A percentile compares a stretch with the other conserved stretches of the same genome.
phyloP scores from a whole-genome alignment of 92 coral and sea anemone genomes.

The Phenganax subtilis region DNA sequence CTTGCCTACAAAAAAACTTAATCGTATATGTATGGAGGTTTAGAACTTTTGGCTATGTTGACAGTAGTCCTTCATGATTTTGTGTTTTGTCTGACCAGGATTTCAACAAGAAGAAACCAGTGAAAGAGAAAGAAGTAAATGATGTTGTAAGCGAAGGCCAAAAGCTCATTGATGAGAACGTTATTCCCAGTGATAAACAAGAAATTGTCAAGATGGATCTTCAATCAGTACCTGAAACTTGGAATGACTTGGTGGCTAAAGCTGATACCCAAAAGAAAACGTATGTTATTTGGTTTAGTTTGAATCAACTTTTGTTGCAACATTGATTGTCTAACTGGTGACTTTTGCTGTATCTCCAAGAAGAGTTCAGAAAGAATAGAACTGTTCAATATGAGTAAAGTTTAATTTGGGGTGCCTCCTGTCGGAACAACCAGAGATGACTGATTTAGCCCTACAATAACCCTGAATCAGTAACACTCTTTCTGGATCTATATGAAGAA shows the following conservation, averaged over 20 bases:
- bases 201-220: constrained; percentile 31
- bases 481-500: not conserved
- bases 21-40: too few relatives aligned
- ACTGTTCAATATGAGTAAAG: not conserved
- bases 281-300: constrained; percentile 2
- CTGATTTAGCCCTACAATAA: not conserved
- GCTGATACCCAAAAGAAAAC: constrained; percentile 31
- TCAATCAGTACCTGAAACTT: constrained; percentile 32
- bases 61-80: not conserved
- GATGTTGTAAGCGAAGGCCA: constrained; percentile 16
- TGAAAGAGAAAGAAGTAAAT: constrained; percentile 10
- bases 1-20: too few relatives aligned
- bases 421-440: not conserved
- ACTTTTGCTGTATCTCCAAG: not conserved
- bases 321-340: not conserved
- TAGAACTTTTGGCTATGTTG: too few relatives aligned
- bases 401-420: not conserved
- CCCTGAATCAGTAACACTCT: not conserved
- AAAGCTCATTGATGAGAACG: constrained; percentile 19
- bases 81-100: constrained; percentile 10
- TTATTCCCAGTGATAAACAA: constrained; percentile 25
- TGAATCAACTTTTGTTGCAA: not conserved
- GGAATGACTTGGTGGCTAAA: constrained; percentile 24
- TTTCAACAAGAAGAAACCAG: constrained; percentile 29
- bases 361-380: not conserved